Conservation (phyloP, 2,113 vertebrate genomes). For the Hippocampus comes region DNA sequence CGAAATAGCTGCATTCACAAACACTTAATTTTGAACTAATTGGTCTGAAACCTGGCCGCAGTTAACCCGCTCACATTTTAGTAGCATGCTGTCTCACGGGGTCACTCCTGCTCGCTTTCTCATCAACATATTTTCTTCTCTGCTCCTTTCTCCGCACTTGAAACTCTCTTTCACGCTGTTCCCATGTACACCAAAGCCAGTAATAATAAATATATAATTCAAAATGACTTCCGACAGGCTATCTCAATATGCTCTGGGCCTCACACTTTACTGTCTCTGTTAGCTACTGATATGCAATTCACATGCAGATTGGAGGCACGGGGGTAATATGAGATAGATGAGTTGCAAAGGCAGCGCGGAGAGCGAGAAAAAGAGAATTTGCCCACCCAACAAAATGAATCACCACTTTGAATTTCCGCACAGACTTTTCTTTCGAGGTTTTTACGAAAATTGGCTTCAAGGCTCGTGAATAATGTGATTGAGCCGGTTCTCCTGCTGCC, state of each 20-base stretch:
- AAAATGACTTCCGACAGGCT: constrained; percentile 40
- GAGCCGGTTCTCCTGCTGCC: constrained; percentile 39
- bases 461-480: constrained; percentile 59
- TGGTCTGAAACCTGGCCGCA: not conserved
- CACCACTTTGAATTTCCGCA: constrained; percentile 37
- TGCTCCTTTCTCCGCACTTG: not conserved
- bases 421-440: constrained; percentile 34
- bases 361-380: constrained; percentile 32
- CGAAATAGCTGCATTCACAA: not conserved
- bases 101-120: constrained; percentile 3
- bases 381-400: constrained; percentile 58
- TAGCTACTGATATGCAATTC: constrained; percentile 53
- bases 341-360: constrained; percentile 7
- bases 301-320: constrained; percentile 51
- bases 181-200: not conserved
- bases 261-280: constrained; percentile 28
- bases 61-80: not conserved
- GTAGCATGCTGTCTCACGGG: not conserved
- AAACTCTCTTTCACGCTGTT: constrained; percentile 7
- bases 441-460: constrained; percentile 38
- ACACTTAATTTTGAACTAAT: not conserved
- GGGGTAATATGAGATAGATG: constrained; percentile 37
- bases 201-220: constrained; percentile 27
- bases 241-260: constrained; percentile 24
- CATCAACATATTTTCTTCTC: not conserved